phyloP scores from a whole-genome alignment of 2,888 invertebrate genomes.

The Stenodema calcarata region DNA sequence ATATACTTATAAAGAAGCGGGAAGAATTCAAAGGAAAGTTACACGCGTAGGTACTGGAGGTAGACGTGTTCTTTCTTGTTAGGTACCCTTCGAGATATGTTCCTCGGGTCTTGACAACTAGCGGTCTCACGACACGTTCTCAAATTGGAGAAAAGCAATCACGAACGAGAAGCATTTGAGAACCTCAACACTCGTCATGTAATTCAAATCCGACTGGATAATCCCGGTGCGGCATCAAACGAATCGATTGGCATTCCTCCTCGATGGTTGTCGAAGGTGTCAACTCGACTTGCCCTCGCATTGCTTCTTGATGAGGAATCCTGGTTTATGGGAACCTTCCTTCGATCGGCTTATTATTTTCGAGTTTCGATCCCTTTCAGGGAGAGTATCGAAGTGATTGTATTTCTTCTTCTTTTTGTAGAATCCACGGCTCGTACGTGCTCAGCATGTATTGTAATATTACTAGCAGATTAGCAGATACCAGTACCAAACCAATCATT shows the following conservation, averaged over 20 bases:
- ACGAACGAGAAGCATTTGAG: background rate
- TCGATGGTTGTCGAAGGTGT: slow-evolving; percentile 11
- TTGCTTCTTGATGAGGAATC: background rate
- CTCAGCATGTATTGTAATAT: background rate
- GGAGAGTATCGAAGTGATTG: background rate
- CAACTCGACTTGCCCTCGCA: background rate
- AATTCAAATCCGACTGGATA: slow-evolving; percentile 1
- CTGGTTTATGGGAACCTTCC: background rate
- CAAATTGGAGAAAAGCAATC: background rate
- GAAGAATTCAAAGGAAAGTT: no score
- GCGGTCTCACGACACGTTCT: background rate
- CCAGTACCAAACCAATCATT: no score
- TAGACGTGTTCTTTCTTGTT: no score
- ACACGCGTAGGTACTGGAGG: no score
- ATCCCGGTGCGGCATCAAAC: background rate
- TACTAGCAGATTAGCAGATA: no score
- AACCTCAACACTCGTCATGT: background rate
- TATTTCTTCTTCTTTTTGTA: background rate
- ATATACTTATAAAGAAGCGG: no score
- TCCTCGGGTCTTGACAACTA: background rate
- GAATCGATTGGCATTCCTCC: slow-evolving; percentile 20
- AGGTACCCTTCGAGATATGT: no score
- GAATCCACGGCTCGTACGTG: background rate
- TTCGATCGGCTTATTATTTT: background rate
- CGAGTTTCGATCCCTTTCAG: background rate